These are phyloP conservation scores for Nyctibius grandis DNA, from an alignment of 2,797 vertebrate species.

Conservation along the genomic window DNA sequence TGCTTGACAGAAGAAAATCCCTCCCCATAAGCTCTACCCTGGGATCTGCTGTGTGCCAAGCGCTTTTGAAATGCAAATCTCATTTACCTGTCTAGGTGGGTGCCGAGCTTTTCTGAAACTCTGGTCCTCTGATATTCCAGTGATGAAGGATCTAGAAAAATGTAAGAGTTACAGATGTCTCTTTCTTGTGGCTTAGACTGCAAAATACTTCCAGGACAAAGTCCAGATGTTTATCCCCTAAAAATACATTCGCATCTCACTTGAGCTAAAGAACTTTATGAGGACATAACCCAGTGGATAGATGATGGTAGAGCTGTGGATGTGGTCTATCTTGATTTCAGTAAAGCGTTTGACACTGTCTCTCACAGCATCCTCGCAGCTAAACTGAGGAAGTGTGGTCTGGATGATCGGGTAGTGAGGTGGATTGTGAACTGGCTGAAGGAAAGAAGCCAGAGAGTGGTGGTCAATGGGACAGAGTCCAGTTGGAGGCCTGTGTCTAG, in stretches of 20 bases:
- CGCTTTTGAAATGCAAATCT: neutral
- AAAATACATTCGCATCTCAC: neutral
- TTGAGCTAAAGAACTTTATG: neutral
- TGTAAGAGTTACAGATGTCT: neutral
- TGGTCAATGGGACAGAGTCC: too few relatives aligned
- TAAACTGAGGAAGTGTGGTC: too few relatives aligned
- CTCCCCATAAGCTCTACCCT: neutral
- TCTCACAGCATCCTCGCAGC: too few relatives aligned
- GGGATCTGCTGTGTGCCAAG: neutral
- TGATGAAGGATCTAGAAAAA: neutral
- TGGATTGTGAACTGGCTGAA: too few relatives aligned
- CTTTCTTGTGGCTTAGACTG: neutral
- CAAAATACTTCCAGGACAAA: neutral
- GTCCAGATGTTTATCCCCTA: neutral
- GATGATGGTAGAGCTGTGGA: too few relatives aligned
- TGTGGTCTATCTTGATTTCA: too few relatives aligned
- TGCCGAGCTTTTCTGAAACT: neutral
- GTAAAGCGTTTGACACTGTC: too few relatives aligned
- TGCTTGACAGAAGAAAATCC: neutral
- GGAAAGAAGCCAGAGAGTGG: too few relatives aligned
- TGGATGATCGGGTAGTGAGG: too few relatives aligned
- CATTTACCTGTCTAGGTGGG: neutral
- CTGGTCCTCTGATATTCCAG: neutral
- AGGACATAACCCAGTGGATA: too few relatives aligned
- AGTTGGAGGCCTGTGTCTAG: too few relatives aligned